Evolutionary conservation across 2,113 vertebrate species (phyloP).

Genomic region (Meleagris gallopavo): DNA sequence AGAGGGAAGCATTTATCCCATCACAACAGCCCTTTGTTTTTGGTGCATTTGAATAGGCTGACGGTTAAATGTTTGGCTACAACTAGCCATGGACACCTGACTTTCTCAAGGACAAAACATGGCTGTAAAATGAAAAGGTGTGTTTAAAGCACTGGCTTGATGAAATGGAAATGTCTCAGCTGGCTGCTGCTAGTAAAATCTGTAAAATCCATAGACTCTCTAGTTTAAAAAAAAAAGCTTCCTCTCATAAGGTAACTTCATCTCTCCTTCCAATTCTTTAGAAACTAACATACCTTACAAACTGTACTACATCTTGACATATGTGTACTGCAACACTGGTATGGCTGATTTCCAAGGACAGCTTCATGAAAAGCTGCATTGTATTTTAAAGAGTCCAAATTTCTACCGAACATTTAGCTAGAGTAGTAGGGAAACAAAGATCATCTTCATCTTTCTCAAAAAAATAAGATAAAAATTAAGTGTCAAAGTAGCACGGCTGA

Average conservation of each 20-base stretch:
- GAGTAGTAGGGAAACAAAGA: neutral
- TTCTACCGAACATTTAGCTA: neutral
- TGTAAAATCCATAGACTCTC: neutral
- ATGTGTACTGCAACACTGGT: neutral
- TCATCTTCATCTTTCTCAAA: slow-evolving; percentile 12
- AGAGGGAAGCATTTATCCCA: slow-evolving; percentile 61
- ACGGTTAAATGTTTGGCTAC: slow-evolving; percentile 62
- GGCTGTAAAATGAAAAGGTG: slow-evolving; percentile 17
- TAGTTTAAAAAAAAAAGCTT: neutral
- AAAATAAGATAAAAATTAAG: neutral
- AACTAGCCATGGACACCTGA: slow-evolving; percentile 41
- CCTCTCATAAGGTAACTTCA: neutral
- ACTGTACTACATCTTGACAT: neutral
- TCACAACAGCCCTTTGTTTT: slow-evolving; percentile 71
- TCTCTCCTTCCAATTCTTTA: neutral
- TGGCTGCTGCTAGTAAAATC: neutral
- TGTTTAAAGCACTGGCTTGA: slow-evolving; percentile 29
- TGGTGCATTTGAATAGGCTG: slow-evolving; percentile 39
- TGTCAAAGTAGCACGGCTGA: neutral
- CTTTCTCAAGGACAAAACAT: slow-evolving; percentile 60
- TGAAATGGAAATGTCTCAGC: neutral
- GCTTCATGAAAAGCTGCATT: slow-evolving; percentile 19
- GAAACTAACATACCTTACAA: neutral
- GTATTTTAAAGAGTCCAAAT: slow-evolving; percentile 4
- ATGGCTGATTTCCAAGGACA: neutral